phyloP scores from a whole-genome alignment of 35 echinoderm and acorn worm species.

The Diadema setosum region DNA sequence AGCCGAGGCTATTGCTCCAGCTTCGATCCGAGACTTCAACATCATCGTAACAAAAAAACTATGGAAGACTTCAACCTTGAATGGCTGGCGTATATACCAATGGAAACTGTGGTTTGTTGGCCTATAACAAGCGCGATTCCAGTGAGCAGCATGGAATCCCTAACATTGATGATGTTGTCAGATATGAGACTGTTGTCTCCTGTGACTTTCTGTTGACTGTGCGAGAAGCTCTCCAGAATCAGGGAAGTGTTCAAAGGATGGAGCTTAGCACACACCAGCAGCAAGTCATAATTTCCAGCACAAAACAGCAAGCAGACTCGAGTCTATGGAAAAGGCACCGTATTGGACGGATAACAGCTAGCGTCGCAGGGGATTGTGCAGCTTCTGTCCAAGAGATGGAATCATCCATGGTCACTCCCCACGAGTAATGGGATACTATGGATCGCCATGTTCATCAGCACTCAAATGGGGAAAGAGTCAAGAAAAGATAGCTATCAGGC shows the following conservation, averaged over 20 bases:
- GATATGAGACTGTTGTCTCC: conserved; percentile 10
- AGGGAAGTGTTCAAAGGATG: background rate
- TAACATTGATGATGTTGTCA: background rate
- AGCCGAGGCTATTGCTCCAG: background rate
- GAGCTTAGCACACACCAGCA: conserved; percentile 15
- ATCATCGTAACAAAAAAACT: background rate
- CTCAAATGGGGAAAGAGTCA: conserved; percentile 43
- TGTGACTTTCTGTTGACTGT: background rate
- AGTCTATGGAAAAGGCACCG: background rate
- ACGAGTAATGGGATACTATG: conserved; percentile 50
- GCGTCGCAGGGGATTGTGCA: conserved; percentile 45
- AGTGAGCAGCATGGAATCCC: background rate
- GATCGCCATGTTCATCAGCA: conserved; percentile 32
- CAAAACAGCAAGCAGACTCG: background rate
- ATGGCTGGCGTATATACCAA: conserved; percentile 34
- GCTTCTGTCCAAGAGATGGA: conserved; percentile 20
- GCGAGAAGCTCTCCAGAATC: background rate
- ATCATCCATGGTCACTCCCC: conserved; percentile 31
- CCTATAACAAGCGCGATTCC: background rate
- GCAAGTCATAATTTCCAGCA: background rate
- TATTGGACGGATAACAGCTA: conserved; percentile 42
- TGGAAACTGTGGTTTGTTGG: conserved; percentile 57
- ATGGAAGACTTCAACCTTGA: conserved; percentile 24
- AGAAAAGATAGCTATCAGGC: conserved; percentile 38
- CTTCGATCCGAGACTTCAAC: background rate